Evolutionary conservation across 2,888 invertebrate genomes (phyloP).

Genomic region (Cloeon dipterum): DNA sequence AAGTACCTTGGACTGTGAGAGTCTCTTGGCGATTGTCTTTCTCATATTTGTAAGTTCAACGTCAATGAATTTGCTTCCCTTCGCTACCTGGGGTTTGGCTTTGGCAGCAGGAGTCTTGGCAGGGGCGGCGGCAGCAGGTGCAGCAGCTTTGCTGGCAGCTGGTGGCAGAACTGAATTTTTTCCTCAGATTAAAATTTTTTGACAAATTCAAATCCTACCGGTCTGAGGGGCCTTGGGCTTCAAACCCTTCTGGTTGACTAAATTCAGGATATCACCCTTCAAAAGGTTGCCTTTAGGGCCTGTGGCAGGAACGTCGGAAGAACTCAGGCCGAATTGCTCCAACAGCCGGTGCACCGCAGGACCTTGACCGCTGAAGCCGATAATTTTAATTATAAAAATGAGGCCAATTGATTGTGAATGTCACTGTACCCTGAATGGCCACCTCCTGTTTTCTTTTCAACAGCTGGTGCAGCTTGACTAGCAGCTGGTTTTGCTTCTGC

Average conservation of each 20-base stretch:
- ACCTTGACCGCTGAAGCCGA: slow-evolving; percentile 23
- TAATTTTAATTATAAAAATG: no score
- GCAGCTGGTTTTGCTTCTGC: not conserved
- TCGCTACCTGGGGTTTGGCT: slow-evolving; percentile 5
- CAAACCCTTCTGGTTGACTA: slow-evolving; percentile 21
- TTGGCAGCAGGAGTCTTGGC: slow-evolving; percentile 4
- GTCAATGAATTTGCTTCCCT: slow-evolving; percentile 21
- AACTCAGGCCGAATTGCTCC: slow-evolving; percentile 27
- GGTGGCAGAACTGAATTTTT: slow-evolving; percentile 8
- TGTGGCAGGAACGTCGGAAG: slow-evolving; percentile 22
- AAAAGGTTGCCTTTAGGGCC: slow-evolving; percentile 34
- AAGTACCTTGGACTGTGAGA: slow-evolving; percentile 33
- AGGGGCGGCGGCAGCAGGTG: slow-evolving; percentile 8
- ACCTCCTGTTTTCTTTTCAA: not conserved
- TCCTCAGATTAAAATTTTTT: not conserved
- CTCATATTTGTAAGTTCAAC: slow-evolving; percentile 32
- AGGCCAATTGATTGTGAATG: not conserved
- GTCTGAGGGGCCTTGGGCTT: slow-evolving; percentile 16
- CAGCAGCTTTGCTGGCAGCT: slow-evolving; percentile 8
- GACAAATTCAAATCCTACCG: slow-evolving; percentile 10
- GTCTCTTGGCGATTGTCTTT: slow-evolving; percentile 34
- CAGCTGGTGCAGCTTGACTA: slow-evolving; percentile 1
- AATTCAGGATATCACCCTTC: slow-evolving; percentile 29
- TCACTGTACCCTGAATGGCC: slow-evolving; percentile 2
- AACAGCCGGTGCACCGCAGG: slow-evolving; percentile 35